A percentile compares a stretch with the other conserved stretches of the same genome.
Conservation (phyloP, 2,888 invertebrate species). For the Mimachlamys varia region DNA sequence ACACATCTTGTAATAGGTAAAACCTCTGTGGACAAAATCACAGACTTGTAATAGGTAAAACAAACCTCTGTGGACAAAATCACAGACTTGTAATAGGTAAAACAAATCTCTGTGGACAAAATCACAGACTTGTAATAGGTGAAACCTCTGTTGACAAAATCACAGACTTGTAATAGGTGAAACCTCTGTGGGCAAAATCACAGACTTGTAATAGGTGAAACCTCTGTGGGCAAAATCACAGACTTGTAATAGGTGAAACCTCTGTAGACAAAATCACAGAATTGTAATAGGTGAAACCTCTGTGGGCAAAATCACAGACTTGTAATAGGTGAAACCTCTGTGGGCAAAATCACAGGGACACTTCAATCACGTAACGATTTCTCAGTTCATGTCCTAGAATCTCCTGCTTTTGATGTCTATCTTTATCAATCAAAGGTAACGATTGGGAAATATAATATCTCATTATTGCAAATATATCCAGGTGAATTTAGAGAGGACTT, state of each 20-base stretch:
- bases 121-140: background rate
- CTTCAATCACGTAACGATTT: no score
- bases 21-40: slow-evolving; percentile 86
- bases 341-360: slow-evolving; percentile 47
- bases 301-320: slow-evolving; percentile 96
- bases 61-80: slow-evolving; percentile 96
- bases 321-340: slow-evolving; percentile 97
- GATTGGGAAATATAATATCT: no score
- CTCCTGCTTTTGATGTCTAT: no score
- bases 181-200: slow-evolving; percentile 86
- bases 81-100: slow-evolving; percentile 98
- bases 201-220: no score
- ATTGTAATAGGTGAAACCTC: no score
- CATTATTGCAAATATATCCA: no score
- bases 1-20: slow-evolving; percentile 98
- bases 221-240: slow-evolving; percentile 96
- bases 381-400: no score
- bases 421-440: no score
- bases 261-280: slow-evolving; percentile 82
- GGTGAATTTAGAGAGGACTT: no score
- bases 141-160: slow-evolving; percentile 96
- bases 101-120: slow-evolving; percentile 87
- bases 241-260: slow-evolving; percentile 98
- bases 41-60: no score
- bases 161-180: slow-evolving; percentile 98